Evolutionary conservation across 2,888 invertebrate genomes (phyloP).

Genomic region (Athalia rosae): DNA sequence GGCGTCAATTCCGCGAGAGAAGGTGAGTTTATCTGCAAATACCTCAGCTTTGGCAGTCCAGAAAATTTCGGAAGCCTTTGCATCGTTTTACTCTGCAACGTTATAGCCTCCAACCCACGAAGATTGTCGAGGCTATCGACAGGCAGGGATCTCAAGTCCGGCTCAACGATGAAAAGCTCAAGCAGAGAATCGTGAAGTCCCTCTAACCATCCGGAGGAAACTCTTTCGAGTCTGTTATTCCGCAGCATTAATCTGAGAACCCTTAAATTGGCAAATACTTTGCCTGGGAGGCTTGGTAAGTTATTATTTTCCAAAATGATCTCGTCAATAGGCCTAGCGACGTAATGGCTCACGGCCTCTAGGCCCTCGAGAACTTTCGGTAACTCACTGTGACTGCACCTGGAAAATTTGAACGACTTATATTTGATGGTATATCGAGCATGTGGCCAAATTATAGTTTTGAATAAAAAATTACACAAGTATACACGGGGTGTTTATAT

Average conservation of each 20-base stretch:
- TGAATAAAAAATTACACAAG: neutral
- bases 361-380: slow-evolving; percentile 85
- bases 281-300: slow-evolving; percentile 88
- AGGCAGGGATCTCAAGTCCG: slow-evolving; percentile 85
- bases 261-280: slow-evolving; percentile 85
- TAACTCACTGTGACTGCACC: slow-evolving; percentile 95
- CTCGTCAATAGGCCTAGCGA: slow-evolving; percentile 86
- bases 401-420: slow-evolving; percentile 68
- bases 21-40: slow-evolving; percentile 82
- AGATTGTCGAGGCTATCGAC: slow-evolving; percentile 85
- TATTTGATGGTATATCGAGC: too few relatives aligned
- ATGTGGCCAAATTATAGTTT: slow-evolving; percentile 25
- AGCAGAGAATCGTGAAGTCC: slow-evolving; percentile 85
- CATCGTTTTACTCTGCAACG: slow-evolving; percentile 85
- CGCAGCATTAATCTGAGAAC: slow-evolving; percentile 88
- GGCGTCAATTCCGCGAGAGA: slow-evolving; percentile 81
- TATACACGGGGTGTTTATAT: too few relatives aligned
- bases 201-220: slow-evolving; percentile 88
- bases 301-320: slow-evolving; percentile 91
- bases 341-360: slow-evolving; percentile 80
- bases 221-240: slow-evolving; percentile 87
- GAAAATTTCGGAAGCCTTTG: slow-evolving; percentile 85
- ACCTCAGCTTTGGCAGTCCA: slow-evolving; percentile 82
- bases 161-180: slow-evolving; percentile 90
- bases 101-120: slow-evolving; percentile 87